phyloP scores from a whole-genome alignment of 1,140 invertebrate genomes.

The Tetramorium alpestre region DNA sequence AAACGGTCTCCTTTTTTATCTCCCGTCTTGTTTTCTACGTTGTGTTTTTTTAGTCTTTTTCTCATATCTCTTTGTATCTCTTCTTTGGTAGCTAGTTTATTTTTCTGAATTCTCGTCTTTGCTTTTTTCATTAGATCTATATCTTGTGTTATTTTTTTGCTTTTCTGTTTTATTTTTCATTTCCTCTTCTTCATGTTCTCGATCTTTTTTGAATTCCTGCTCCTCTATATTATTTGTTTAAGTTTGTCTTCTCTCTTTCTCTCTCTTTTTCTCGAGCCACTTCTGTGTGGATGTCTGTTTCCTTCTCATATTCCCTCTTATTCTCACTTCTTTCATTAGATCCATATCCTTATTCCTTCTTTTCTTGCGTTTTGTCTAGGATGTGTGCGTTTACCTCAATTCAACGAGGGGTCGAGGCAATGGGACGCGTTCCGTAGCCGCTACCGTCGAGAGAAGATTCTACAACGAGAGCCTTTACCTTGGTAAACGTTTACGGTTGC shows the following conservation, averaged over 20 bases:
- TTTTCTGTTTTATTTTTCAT: conserved; percentile 17
- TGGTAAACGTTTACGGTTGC: conserved; percentile 72
- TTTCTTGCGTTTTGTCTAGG: conserved; percentile 37
- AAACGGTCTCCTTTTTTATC: background rate
- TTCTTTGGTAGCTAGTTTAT: background rate
- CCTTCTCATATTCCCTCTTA: background rate
- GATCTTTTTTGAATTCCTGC: conserved; percentile 16
- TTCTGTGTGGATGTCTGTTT: background rate
- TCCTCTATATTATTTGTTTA: conserved; percentile 28
- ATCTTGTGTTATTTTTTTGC: background rate
- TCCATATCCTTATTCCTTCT: conserved; percentile 46
- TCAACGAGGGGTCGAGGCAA: conserved; percentile 15
- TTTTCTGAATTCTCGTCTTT: background rate
- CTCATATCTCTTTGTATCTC: background rate
- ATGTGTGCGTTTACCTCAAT: conserved; percentile 23
- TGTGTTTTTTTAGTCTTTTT: conserved; percentile 2
- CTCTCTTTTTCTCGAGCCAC: background rate
- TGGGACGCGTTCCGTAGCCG: conserved; percentile 44
- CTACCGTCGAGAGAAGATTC: conserved; percentile 52
- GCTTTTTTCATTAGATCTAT: conserved; percentile 22
- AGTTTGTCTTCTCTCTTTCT: background rate
- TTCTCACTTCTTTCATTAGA: conserved; percentile 37
- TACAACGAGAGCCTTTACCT: conserved; percentile 68
- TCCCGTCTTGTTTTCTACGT: background rate
- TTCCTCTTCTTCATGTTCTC: background rate